Conservation (phyloP, 2,797 vertebrate genomes). For the Anolis apletophallus region DNA sequence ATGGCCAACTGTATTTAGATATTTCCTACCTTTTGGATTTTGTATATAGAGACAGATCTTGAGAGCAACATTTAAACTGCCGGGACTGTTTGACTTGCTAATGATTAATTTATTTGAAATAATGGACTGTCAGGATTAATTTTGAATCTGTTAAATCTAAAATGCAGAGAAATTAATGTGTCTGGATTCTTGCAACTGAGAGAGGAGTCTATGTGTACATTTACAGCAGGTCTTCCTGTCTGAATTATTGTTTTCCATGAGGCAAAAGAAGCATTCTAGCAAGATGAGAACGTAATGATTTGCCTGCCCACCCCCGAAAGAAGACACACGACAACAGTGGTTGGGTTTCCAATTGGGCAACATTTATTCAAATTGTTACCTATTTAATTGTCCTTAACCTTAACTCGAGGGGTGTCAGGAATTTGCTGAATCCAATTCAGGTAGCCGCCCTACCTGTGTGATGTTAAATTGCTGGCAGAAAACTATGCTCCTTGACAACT, state of each 20-base stretch:
- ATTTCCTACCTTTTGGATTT: background rate
- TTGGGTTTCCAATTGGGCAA: too few relatives aligned
- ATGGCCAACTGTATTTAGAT: too few relatives aligned
- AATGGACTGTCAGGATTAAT: constrained; percentile 8
- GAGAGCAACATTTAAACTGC: background rate
- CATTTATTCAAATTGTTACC: too few relatives aligned
- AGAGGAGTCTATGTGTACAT: background rate
- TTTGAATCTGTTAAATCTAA: constrained; percentile 19
- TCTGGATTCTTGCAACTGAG: background rate
- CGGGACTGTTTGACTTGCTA: background rate
- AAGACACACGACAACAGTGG: too few relatives aligned
- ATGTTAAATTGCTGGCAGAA: too few relatives aligned
- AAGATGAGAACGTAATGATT: background rate
- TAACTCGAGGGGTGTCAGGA: too few relatives aligned
- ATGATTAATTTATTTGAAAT: constrained; percentile 24
- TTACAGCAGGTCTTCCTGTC: background rate
- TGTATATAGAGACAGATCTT: background rate
- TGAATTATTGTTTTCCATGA: background rate
- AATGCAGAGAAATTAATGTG: background rate
- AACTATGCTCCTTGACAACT: too few relatives aligned
- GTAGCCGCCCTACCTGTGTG: too few relatives aligned
- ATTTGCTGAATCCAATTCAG: too few relatives aligned
- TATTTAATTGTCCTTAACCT: too few relatives aligned
- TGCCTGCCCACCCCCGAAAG: too few relatives aligned
- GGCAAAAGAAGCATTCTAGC: background rate